phyloP scores from a whole-genome alignment of 2,888 invertebrate species.

The Eudasyphora cyanicolor region DNA sequence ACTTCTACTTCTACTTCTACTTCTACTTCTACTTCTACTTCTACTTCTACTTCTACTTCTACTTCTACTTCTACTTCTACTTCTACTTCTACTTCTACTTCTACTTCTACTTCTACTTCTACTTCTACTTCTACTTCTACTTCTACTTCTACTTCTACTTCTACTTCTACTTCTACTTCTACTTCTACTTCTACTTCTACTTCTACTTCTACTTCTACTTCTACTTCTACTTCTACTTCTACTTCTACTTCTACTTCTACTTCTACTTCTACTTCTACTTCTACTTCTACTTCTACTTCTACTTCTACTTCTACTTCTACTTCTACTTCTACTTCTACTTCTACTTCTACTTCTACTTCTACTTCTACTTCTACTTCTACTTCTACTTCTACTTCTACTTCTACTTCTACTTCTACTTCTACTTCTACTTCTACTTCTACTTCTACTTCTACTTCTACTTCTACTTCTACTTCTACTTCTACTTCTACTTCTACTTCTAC shows the following conservation, averaged over 20 bases:
- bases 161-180: constrained; percentile 31
- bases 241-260: constrained; percentile 38
- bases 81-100: constrained; percentile 43
- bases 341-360: constrained; percentile 21
- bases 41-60: constrained; percentile 35
- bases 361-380: constrained; percentile 25
- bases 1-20: constrained; percentile 35
- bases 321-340: constrained; percentile 36
- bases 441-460: constrained; percentile 42
- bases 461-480: constrained; percentile 33
- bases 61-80: constrained; percentile 44
- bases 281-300: constrained; percentile 46
- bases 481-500: constrained; percentile 37
- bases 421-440: constrained; percentile 46
- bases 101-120: constrained; percentile 43
- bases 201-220: constrained; percentile 39
- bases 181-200: constrained; percentile 42
- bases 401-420: constrained; percentile 22
- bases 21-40: constrained; percentile 46
- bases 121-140: constrained; percentile 42
- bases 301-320: constrained; percentile 31
- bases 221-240: constrained; percentile 31
- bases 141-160: constrained; percentile 43
- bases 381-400: background rate
- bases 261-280: constrained; percentile 46